Base-by-base conservation (phyloP, 2,113 vertebrate species). In the Bucco capensis region DNA sequence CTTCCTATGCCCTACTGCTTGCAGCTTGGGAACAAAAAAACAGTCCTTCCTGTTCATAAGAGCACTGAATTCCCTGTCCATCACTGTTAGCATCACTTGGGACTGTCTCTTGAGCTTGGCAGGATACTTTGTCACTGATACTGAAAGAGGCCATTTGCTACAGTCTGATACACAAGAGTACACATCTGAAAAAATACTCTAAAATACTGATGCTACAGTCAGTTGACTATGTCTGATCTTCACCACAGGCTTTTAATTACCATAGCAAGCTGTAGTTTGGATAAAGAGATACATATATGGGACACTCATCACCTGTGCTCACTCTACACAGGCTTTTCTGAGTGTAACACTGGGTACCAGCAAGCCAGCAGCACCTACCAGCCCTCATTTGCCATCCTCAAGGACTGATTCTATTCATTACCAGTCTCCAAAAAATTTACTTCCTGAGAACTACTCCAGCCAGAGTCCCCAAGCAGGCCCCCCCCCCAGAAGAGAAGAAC, bases 401-500 rank as follows among this genome's bases (percentile, higher is more conserved):
- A 42, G 46, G 28, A 88, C 33, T 35, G 4, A 53, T 38, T 14
- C 49, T 19, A n/a, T 50, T n/a, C 46, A 56, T 15, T 11, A 1
- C 30, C 27, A 86, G 12, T 16, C 61, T 77, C 57, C 46, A 56
- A 8, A 69, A 60, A n/a, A n/a, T n/a, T 30, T 50, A 16, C 44
- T 21, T 64, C 33, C 57, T 60, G 57, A 51, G 33, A 57, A 27
- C 56, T 33, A 3, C 40, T 74, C 61, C 69, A 86, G 47, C 44
- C 67, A 46, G 30, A 90, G 69, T 35, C 65, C 76, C 62, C 19
- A 14, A 56, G 51, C 49, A 56, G 35, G 27, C 58, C 6, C 0
- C 31, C 58, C 6, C 0, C 3, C 47, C 57, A 66, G 58, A 70
- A 76, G 60, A 49, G 0, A 27, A 51, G 3, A 58, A 37, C 19